Base-by-base conservation (phyloP, 2,888 invertebrate genomes). In the Scelioninae gen. 1 region DNA sequence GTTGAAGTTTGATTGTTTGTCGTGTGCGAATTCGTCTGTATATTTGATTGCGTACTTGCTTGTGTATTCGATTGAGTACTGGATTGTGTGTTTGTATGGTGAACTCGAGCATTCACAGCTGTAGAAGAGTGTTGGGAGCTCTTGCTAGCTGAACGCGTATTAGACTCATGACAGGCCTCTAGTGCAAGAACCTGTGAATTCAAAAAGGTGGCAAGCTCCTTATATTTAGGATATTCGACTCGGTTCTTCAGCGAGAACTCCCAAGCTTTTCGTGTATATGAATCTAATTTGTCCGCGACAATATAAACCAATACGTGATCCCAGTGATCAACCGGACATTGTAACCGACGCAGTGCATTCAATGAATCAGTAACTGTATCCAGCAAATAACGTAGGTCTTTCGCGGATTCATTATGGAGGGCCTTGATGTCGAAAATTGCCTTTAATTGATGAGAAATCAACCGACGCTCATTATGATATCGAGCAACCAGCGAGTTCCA, bases 271-370 rank as follows among this genome's bases (percentile, higher is more conserved):
- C 38, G 51, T 5, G 65, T 65, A 11, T 2, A 0, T 9, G 1
- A 1, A 16, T 65, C 65, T 0, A 65, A 23, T 11, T 51, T 32
- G 0, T 38, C 16, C 11, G 65, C 9, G 9, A 65, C 16, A 6
- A 65, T 11, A 51, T 13, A 51, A 1, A 65, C 65, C 5, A 65
- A 6, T 34, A 65, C 16, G 38, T 51, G 16, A 38, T 65, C 65
- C 65, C 65, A 65, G 3, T 51, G 51, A 6, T 65, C 51, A 11
- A 47, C 32, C 1, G 65, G 49, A 38, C 65, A 51, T 16, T 51
- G n/a, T 38, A 65, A 65, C 16, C 51, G 34, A 11, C 1, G 16
- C 0, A 65, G 13, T 1, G 65, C 51, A 7, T 51, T 51, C 8
- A 65, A n/a, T 11, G 65, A 10, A 11, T 34, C 23, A 9, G 4